phyloP scores from a whole-genome alignment of 2,113 vertebrate genomes.

The Crocuta crocuta region DNA sequence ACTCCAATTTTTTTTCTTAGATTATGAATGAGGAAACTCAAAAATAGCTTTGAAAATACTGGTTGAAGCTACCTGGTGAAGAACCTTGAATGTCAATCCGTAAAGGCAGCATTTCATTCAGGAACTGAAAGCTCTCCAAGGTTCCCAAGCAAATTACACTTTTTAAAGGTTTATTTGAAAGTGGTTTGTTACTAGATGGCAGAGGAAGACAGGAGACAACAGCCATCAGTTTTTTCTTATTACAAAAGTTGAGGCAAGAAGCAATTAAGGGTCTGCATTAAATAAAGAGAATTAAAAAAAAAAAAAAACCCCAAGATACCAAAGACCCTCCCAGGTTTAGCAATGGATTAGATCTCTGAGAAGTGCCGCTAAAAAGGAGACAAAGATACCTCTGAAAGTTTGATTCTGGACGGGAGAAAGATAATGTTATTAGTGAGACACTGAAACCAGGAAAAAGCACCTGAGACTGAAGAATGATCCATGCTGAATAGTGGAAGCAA shows the following conservation, averaged over 20 bases:
- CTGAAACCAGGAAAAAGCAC: not conserved
- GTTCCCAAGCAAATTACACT: not conserved
- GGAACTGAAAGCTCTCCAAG: not conserved
- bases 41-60: slow-evolving; percentile 16
- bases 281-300: not conserved
- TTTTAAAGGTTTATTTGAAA: not conserved
- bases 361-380: not conserved
- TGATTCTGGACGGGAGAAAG: not conserved
- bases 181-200: not conserved
- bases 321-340: not conserved
- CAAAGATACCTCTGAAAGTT: not conserved
- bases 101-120: not conserved
- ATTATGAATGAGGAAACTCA: not conserved
- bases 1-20: not conserved
- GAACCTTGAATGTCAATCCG: not conserved
- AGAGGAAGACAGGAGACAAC: not conserved
- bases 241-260: not conserved
- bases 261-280: not conserved
- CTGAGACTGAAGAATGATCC: not conserved
- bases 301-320: not conserved
- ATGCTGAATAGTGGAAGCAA: not conserved
- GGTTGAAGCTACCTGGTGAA: not conserved
- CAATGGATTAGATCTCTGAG: not conserved
- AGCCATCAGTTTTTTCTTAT: not conserved
- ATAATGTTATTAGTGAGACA: not conserved